These are phyloP conservation scores for Magallana gigas DNA, from an alignment of 1,140 invertebrate genomes.

Conservation along the genomic window DNA sequence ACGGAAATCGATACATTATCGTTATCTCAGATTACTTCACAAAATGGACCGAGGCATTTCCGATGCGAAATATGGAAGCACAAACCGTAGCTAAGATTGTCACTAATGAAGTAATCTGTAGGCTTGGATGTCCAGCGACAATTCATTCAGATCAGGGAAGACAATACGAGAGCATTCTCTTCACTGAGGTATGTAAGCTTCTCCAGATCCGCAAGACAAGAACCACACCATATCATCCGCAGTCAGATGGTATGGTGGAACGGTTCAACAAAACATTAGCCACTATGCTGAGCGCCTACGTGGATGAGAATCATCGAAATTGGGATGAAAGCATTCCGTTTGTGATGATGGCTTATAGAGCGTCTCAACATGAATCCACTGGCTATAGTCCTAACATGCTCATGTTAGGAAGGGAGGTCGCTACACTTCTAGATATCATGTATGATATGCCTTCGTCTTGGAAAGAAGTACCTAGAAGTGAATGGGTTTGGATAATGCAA, in stretches of 20 bases:
- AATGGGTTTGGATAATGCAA: no score
- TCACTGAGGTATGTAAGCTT: slow-evolving; percentile 56
- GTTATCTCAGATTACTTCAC: slow-evolving; percentile 57
- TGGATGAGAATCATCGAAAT: slow-evolving; percentile 2
- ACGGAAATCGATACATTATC: slow-evolving; percentile 51
- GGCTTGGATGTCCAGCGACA: slow-evolving; percentile 59
- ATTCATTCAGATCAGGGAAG: slow-evolving; percentile 76
- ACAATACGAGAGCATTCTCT: slow-evolving; percentile 59
- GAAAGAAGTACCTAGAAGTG: no score
- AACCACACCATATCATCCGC: slow-evolving; percentile 62
- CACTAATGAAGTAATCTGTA: slow-evolving; percentile 53
- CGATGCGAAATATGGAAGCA: slow-evolving; percentile 52
- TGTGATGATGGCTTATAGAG: no score
- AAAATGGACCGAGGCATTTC: slow-evolving; percentile 55
- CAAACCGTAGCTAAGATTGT: slow-evolving; percentile 49
- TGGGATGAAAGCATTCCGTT: no score
- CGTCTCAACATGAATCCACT: no score
- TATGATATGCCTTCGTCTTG: no score
- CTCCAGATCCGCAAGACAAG: slow-evolving; percentile 56
- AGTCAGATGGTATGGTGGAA: slow-evolving; percentile 64
- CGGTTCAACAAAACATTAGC: slow-evolving; percentile 62
- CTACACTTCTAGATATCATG: no score
- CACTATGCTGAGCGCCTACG: slow-evolving; percentile 50
- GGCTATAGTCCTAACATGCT: no score
- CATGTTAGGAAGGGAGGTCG: no score